Percentiles rank a stretch among this genome's conserved stretches.
Conservation (phyloP, 2,113 vertebrate genomes). For the Indicator indicator region DNA sequence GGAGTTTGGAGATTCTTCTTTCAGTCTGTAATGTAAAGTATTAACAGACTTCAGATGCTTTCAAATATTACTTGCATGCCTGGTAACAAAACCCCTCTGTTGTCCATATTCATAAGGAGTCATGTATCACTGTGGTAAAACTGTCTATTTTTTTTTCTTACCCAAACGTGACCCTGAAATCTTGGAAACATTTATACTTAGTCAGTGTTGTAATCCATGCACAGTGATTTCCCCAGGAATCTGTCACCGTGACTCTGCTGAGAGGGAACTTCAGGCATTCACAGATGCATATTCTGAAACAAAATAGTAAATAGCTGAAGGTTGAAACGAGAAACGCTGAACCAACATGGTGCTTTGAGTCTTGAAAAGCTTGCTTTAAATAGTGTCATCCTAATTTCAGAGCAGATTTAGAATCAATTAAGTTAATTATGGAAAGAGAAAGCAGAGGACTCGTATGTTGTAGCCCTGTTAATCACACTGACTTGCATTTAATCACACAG, state of each 20-base stretch:
- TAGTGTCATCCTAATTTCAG: background rate
- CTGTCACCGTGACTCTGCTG: background rate
- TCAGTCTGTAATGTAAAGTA: background rate
- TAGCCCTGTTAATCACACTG: background rate
- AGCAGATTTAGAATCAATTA: conserved; percentile 36
- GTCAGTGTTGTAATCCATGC: background rate
- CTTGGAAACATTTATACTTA: background rate
- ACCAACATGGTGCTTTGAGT: background rate
- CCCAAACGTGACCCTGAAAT: background rate
- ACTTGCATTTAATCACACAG: background rate
- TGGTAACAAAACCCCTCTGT: background rate
- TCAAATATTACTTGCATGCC: background rate
- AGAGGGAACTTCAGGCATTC: background rate
- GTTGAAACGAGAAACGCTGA: background rate
- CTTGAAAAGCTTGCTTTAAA: conserved; percentile 10
- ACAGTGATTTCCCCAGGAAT: background rate
- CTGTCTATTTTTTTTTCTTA: background rate
- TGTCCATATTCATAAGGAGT: background rate
- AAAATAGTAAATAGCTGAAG: background rate
- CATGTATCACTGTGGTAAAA: background rate
- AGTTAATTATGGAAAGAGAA: conserved; percentile 41
- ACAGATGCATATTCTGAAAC: background rate
- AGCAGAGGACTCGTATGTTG: background rate
- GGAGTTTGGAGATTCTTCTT: background rate
- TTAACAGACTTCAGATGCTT: background rate